Percentiles rank a stretch among this genome's conserved stretches.
Conservation (phyloP, 2,797 vertebrate species). For the Amblyraja radiata region DNA sequence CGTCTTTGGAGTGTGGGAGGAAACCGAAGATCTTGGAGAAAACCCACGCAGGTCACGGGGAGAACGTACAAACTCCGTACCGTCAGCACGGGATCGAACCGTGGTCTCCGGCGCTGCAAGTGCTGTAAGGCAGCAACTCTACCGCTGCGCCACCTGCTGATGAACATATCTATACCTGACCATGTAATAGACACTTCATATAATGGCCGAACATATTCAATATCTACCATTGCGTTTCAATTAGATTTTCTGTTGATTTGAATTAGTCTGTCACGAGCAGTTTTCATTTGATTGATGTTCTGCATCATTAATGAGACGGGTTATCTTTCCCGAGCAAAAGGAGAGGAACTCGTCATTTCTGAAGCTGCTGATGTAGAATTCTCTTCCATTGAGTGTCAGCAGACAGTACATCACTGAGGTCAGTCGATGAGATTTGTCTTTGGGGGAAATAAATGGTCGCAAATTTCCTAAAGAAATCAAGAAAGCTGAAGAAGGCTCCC, state of each 20-base stretch:
- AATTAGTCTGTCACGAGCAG: neutral
- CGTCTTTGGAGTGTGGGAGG: no score
- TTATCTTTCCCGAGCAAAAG: neutral
- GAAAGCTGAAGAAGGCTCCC: no score
- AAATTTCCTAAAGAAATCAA: neutral
- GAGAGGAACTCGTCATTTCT: neutral
- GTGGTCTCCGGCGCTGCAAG: no score
- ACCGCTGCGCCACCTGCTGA: neutral
- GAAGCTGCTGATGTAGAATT: neutral
- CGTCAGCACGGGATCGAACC: no score
- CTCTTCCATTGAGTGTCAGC: neutral
- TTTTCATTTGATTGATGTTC: neutral
- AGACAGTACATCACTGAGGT: neutral
- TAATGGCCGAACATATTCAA: neutral
- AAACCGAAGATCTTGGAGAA: no score
- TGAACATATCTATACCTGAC: neutral
- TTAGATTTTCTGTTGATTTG: conserved; percentile 26
- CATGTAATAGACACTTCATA: neutral
- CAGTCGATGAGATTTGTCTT: neutral
- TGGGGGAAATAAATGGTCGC: neutral
- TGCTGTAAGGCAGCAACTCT: no score
- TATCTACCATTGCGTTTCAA: conserved; percentile 28
- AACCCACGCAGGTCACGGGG: no score
- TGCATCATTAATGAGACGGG: neutral
- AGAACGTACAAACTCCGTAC: no score